Evolutionary conservation across 2,113 vertebrate genomes (phyloP).

Genomic region (Ictidomys tridecemlineatus): DNA sequence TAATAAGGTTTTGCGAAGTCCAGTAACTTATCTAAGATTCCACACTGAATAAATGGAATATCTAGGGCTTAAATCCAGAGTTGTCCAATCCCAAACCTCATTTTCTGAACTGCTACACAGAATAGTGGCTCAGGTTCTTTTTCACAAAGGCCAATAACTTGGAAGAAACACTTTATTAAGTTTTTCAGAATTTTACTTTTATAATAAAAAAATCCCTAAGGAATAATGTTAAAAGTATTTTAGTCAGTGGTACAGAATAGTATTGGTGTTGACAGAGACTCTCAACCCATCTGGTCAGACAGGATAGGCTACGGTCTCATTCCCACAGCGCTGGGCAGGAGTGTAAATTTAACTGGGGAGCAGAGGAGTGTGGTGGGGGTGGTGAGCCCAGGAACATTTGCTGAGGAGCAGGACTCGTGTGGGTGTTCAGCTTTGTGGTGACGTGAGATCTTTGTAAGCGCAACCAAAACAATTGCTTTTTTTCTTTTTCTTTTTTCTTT

Average conservation of each 20-base stretch:
- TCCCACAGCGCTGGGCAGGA: conserved; percentile 63
- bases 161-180: conserved; percentile 67
- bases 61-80: neutral
- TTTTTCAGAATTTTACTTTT: conserved; percentile 72
- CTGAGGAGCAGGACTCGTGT: conserved; percentile 15
- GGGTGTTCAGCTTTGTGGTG: neutral
- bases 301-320: conserved; percentile 27
- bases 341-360: conserved; percentile 68
- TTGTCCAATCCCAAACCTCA: neutral
- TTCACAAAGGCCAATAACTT: conserved; percentile 41
- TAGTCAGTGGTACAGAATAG: conserved; percentile 74
- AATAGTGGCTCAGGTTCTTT: conserved; percentile 20
- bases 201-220: conserved; percentile 62
- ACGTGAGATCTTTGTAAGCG: neutral
- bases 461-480: neutral
- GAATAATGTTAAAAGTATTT: conserved; percentile 73
- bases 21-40: conserved; percentile 1
- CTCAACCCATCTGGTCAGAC: conserved; percentile 71
- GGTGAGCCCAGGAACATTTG: conserved; percentile 4
- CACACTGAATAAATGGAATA: conserved; percentile 6
- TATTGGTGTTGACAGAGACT: conserved; percentile 79
- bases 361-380: conserved; percentile 51
- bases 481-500: neutral
- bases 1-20: neutral
- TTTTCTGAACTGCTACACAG: conserved; percentile 2